Conservation (phyloP, 2,888 invertebrate species). For the Callinectes sapidus region DNA sequence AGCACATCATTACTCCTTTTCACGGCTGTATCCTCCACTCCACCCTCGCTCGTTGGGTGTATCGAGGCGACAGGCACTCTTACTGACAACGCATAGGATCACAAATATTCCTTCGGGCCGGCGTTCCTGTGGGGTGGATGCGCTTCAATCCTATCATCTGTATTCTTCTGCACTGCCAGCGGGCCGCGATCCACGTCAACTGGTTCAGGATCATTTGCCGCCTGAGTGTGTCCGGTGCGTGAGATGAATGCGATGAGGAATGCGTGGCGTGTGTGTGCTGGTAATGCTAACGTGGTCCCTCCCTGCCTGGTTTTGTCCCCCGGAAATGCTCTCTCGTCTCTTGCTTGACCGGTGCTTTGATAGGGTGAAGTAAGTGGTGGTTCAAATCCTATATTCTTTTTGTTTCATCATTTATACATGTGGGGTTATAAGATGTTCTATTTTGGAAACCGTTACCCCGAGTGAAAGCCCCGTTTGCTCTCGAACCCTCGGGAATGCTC, state of each 20-base stretch:
- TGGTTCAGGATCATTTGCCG: neutral
- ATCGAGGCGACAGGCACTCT: neutral
- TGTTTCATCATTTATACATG: too few species aligned
- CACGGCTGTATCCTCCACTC: neutral
- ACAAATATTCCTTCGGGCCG: neutral
- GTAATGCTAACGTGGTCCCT: neutral
- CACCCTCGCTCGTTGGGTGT: neutral
- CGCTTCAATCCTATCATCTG: neutral
- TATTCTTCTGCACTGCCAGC: neutral
- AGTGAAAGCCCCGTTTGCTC: too few species aligned
- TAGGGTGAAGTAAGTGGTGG: neutral
- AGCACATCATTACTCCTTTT: neutral
- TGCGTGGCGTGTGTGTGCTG: neutral
- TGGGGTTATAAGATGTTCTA: too few species aligned
- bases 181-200: neutral
- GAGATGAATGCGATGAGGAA: neutral
- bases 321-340: neutral
- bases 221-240: conserved; percentile 9
- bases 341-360: neutral
- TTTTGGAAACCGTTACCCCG: too few species aligned
- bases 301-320: neutral
- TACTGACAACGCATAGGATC: neutral
- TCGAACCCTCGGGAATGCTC: too few species aligned
- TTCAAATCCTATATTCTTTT: neutral
- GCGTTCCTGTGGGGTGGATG: neutral